Base-by-base conservation (phyloP, 2,797 vertebrate genomes). In the Brachyalestes nurse region DNA sequence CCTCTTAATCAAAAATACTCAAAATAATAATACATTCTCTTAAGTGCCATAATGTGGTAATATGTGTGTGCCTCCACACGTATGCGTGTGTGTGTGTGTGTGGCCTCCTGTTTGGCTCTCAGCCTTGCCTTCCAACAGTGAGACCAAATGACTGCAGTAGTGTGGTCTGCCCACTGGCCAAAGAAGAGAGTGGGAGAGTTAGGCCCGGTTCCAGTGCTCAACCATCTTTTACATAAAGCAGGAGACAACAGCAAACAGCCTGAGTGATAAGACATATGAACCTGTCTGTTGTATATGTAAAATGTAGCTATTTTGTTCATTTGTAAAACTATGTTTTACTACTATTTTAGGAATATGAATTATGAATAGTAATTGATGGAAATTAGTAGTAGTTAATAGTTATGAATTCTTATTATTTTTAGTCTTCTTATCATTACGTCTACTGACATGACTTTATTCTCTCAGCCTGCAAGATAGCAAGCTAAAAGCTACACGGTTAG, bases 71-170 rank as follows among this genome's bases (percentile, higher is more conserved):
- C 5, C 8, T 81, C 45, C 45, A 47, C 12, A 49, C 77, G 67
- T 76, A 73, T 80, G 12, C 65, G 12, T 38, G 49, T 67, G 58
- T 72, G 58, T 55, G 21, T 80, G 58, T 80, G 53, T 75, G 69
- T 78, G 72, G 67, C 72, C 78, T 83, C 74, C 67, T 83, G 78
- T 84, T 84, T 83, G 78, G 83, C 72, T 14, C 66, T 64, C 42
- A 78, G 75, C 72, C 79, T 65, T 8, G 21, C 77, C 69, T 78
- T 64, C 81, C 75, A 34, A 84, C 81, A 78, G 78, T 76, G 81
- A 82, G 53, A 78, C 76, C 72, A 86, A 84, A 83, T 83, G 75
- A 81, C 85, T 84, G 66, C 40, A 34, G 78, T 65, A 76, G 67
- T 82, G 72, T 78, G 55, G 70, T 40, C 76, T 82, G 55, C 64